Percentiles rank a stretch among this genome's conserved stretches.
Evolutionary conservation across 2,797 vertebrate genomes (phyloP).

Genomic region (Artibeus lituratus): DNA sequence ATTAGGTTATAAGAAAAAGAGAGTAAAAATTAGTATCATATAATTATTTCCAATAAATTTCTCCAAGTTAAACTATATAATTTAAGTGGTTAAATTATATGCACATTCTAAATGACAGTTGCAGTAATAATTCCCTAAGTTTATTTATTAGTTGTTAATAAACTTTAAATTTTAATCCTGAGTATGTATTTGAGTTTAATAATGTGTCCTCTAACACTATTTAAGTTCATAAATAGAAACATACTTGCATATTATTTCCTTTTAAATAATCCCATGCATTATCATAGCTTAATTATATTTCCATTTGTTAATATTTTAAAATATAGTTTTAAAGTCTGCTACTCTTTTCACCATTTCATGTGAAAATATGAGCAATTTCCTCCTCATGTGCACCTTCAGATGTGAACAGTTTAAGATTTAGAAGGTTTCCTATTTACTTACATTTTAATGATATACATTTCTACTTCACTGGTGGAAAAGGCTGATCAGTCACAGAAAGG

Average conservation of each 20-base stretch:
- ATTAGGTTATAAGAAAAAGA: neutral
- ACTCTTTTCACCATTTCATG: slow-evolving; percentile 12
- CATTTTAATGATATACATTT: slow-evolving; percentile 74
- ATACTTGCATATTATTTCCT: slow-evolving; percentile 57
- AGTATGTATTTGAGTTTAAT: slow-evolving; percentile 56
- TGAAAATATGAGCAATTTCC: slow-evolving; percentile 46
- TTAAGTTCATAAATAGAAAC: slow-evolving; percentile 67
- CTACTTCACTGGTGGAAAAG: slow-evolving; percentile 72
- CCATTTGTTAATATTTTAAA: slow-evolving; percentile 70
- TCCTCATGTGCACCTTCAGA: slow-evolving; percentile 6
- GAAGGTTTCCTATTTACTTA: slow-evolving; percentile 70
- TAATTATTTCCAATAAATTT: neutral
- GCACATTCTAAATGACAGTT: neutral
- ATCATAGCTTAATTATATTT: slow-evolving; percentile 67
- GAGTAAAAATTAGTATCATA: neutral
- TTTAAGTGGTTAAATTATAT: slow-evolving; percentile 4
- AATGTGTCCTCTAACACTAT: slow-evolving; percentile 54
- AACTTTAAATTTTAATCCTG: neutral
- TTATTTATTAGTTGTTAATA: neutral
- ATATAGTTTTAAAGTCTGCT: slow-evolving; percentile 39
- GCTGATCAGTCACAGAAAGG: slow-evolving; percentile 78
- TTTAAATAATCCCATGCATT: slow-evolving; percentile 67
- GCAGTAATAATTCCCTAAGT: neutral
- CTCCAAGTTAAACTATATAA: neutral
- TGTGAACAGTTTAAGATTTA: slow-evolving; percentile 54